Evolutionary conservation across 2,888 invertebrate species (phyloP).

Genomic region (Cerceris rybyensis): DNA sequence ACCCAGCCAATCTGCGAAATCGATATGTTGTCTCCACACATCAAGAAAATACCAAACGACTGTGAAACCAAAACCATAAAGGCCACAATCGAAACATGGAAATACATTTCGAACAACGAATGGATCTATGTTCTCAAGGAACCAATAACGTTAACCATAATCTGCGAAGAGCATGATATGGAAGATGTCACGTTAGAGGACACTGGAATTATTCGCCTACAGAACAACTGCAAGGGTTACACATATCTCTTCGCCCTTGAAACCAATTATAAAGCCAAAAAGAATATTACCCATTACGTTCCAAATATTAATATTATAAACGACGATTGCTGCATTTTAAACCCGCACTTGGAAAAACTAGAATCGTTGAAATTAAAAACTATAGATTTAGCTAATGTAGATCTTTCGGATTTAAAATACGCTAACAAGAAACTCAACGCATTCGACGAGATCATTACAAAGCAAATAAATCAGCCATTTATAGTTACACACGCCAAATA

Average conservation of each 20-base stretch:
- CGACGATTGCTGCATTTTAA: constrained; percentile 19
- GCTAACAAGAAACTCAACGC: too few species aligned
- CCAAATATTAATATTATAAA: constrained; percentile 12
- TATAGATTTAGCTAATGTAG: too few species aligned
- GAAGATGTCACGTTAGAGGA: constrained; percentile 14
- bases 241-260: constrained; percentile 13
- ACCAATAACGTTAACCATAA: constrained; percentile 14
- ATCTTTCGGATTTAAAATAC: too few species aligned
- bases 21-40: background rate
- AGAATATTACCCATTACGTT: constrained; percentile 12
- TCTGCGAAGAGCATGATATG: constrained; percentile 8
- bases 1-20: constrained; percentile 1
- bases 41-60: background rate
- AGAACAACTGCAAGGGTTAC: constrained; percentile 21
- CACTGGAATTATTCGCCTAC: constrained; percentile 9
- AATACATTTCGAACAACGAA: constrained; percentile 1
- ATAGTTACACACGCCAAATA: too few species aligned
- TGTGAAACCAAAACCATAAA: constrained; percentile 15
- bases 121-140: constrained; percentile 21
- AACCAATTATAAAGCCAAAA: constrained; percentile 8
- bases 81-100: constrained; percentile 18
- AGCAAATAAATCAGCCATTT: too few species aligned
- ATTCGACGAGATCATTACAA: too few species aligned
- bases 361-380: background rate
- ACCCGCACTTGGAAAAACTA: constrained; percentile 9